phyloP scores from a whole-genome alignment of 2,888 invertebrate genomes.

The Apotomis turbidana region DNA sequence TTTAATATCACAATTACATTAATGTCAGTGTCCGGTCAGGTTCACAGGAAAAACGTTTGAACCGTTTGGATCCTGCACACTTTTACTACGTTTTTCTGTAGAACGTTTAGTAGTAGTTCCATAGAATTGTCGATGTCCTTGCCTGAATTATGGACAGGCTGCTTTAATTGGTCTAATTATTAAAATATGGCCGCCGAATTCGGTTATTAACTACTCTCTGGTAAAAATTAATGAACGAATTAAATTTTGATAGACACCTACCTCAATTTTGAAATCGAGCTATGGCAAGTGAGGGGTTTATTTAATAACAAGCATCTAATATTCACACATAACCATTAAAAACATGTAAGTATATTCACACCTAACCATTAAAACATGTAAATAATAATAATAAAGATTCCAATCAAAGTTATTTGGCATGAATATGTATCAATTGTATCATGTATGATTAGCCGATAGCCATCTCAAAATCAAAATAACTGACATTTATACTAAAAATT shows the following conservation, averaged over 20 bases:
- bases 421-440: no score
- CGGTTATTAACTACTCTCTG: background rate
- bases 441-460: no score
- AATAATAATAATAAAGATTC: no score
- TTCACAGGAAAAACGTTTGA: background rate
- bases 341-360: no score
- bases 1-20: slow-evolving; percentile 3
- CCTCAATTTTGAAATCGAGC: background rate
- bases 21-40: background rate
- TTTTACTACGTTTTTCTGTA: background rate
- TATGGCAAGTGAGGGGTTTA: background rate
- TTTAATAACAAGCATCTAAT: no score
- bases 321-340: no score
- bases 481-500: no score
- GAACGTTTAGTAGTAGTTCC: no score
- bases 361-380: no score
- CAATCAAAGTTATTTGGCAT: no score
- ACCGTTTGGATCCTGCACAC: background rate
- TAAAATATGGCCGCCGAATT: slow-evolving; percentile 17
- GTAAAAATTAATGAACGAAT: background rate
- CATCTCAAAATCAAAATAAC: no score
- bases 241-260: background rate
- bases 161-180: slow-evolving; percentile 23
- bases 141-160: background rate
- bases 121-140: background rate